Conservation (phyloP, 1,140 invertebrate genomes). For the Heliconius melpomene region DNA sequence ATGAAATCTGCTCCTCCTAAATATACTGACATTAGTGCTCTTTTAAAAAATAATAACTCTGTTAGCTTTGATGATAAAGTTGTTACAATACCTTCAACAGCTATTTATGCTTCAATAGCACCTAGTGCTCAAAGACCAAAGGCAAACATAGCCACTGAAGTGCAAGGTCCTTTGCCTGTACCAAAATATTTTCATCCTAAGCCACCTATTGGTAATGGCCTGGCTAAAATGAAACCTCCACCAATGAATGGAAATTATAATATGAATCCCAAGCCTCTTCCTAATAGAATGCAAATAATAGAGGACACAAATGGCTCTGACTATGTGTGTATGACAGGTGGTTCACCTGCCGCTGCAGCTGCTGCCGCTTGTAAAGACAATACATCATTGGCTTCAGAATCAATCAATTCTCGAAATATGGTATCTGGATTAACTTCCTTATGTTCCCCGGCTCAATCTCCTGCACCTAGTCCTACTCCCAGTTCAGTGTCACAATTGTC, state of each 20-base stretch:
- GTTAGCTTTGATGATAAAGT: slow-evolving; percentile 75
- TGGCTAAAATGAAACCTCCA: slow-evolving; percentile 60
- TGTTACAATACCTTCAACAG: slow-evolving; percentile 75
- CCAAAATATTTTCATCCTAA: slow-evolving; percentile 79
- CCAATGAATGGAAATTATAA: slow-evolving; percentile 62
- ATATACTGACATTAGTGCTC: slow-evolving; percentile 71
- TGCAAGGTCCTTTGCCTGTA: slow-evolving; percentile 64
- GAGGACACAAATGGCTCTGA: slow-evolving; percentile 86
- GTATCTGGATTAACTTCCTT: slow-evolving; percentile 63
- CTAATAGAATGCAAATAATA: slow-evolving; percentile 73
- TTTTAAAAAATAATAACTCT: slow-evolving; percentile 68
- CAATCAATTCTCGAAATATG: slow-evolving; percentile 63
- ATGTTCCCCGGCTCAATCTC: slow-evolving; percentile 72
- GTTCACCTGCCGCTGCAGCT: slow-evolving; percentile 67
- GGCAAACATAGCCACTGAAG: slow-evolving; percentile 78
- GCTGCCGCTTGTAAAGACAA: slow-evolving; percentile 64
- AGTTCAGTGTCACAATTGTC: slow-evolving; percentile 79
- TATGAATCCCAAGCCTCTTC: slow-evolving; percentile 52
- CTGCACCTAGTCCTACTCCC: slow-evolving; percentile 78
- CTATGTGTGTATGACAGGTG: slow-evolving; percentile 87
- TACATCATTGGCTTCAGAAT: slow-evolving; percentile 62
- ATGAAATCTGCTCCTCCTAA: slow-evolving; percentile 76
- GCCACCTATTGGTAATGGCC: slow-evolving; percentile 59
- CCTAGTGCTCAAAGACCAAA: slow-evolving; percentile 80
- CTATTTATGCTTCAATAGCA: slow-evolving; percentile 79